Evolutionary conservation across 2,113 vertebrate genomes (phyloP).

Genomic region (Lepidothrix coronata): DNA sequence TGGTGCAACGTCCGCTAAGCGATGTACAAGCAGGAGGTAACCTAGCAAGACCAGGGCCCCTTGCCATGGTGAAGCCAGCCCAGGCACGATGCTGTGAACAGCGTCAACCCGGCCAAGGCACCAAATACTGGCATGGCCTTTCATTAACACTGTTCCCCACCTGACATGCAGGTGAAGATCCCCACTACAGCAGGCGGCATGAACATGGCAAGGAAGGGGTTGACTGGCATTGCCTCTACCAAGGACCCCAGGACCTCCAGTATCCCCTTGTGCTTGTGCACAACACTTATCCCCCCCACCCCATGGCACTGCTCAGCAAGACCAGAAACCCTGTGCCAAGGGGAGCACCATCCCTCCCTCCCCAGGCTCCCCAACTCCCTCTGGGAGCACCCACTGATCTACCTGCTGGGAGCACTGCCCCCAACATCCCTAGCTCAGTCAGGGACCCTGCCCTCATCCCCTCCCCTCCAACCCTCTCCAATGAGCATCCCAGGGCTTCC

Average conservation of each 20-base stretch:
- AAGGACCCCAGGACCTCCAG: slow-evolving; percentile 15
- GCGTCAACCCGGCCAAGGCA: not conserved
- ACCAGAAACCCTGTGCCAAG: not conserved
- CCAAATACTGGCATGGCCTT: slow-evolving; percentile 38
- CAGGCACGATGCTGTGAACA: slow-evolving; percentile 17
- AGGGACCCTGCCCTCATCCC: slow-evolving; percentile 6
- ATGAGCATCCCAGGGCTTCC: slow-evolving; percentile 37
- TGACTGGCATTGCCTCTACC: slow-evolving; percentile 2
- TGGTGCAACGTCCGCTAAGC: slow-evolving; percentile 42
- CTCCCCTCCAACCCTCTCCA: slow-evolving; percentile 1
- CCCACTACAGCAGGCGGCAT: not conserved
- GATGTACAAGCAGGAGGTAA: slow-evolving; percentile 65
- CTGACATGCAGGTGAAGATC: not conserved
- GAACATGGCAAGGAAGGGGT: slow-evolving; percentile 31
- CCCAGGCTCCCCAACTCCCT: not conserved
- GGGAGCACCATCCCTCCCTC: not conserved
- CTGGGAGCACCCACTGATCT: slow-evolving; percentile 22
- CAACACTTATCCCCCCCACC: not conserved
- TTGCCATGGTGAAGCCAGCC: slow-evolving; percentile 25
- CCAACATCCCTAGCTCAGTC: not conserved
- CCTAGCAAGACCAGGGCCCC: slow-evolving; percentile 28
- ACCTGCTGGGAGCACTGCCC: not conserved
- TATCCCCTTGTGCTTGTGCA: not conserved
- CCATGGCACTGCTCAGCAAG: not conserved
- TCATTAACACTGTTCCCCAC: slow-evolving; percentile 40